Base-by-base conservation (phyloP, 2,113 vertebrate species). In the Cheilinus undulatus region DNA sequence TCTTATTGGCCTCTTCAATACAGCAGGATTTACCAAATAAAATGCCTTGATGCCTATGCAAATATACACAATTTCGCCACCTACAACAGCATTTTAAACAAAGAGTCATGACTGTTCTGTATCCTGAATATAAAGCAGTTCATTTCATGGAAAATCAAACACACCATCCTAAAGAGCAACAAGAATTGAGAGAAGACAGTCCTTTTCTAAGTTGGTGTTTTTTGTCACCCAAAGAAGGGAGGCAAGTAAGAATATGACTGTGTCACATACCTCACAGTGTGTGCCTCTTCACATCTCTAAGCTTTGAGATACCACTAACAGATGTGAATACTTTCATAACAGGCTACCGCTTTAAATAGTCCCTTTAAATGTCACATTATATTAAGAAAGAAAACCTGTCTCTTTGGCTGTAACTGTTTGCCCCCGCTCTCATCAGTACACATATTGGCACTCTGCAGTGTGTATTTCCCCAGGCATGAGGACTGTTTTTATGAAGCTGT, bases 401-500 rank as follows among this genome's bases (percentile, higher is more conserved):
- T 46, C 0, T 24, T 71, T 34, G 19, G 48, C 22, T 24, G 14
- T 61, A 52, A 5, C 15, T n/a, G 27, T 71, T 67, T 48, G 19
- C 38, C 30, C 28, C 5, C 2, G 5, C 24, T 56, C 30, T 50
- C 12, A 59, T 28, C 20, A 61, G 22, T 13, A 54, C 7, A 30
- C 59, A 43, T 27, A 38, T 27, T 27, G 17, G 3, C 23, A 62
- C 45, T 22, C 23, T 28, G 22, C 53, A 45, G 22, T 30, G 48
- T 45, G 43, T 42, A 53, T 54, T 75, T 68, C 61, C 56, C 15
- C 7, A 2, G 20, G 23, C 27, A 1, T 19, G 11, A 42, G 40
- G 23, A 26, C 26, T 10, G 52, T 62, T 80, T 69, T 63, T 26
- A 53, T 54, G 46, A 64, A 72, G 53, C 71, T 66, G 73, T 69